Percentiles rank a stretch among this genome's conserved stretches.
These are phyloP conservation scores for Gambusia yucatana DNA, from an alignment of 2,797 vertebrate genomes.

Conservation along the genomic window DNA sequence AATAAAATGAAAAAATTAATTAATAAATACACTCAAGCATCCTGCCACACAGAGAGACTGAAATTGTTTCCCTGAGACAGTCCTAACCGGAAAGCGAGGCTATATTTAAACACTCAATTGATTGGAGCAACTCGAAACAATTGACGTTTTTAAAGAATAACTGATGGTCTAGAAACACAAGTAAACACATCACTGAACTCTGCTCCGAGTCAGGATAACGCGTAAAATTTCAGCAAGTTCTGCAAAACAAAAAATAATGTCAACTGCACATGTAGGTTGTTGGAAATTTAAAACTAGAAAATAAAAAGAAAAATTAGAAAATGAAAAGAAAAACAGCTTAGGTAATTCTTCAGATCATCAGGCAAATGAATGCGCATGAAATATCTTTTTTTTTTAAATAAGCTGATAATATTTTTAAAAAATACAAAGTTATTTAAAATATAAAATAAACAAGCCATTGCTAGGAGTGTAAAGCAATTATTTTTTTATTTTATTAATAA, in stretches of 20 bases:
- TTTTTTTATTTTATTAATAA: not conserved
- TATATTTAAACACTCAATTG: constrained; percentile 50
- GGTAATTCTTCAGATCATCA: not conserved
- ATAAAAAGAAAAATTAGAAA: not conserved
- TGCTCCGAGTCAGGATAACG: not conserved
- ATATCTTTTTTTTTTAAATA: not conserved
- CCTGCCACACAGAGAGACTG: constrained; percentile 20
- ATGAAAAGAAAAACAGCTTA: not conserved
- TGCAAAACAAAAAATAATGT: not conserved
- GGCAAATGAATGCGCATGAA: not conserved
- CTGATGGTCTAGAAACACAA: constrained; percentile 17
- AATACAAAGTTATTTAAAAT: not conserved
- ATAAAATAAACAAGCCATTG: not conserved
- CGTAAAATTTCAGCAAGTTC: not conserved
- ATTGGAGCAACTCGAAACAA: constrained; percentile 43
- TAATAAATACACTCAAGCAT: not conserved
- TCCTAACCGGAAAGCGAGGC: constrained; percentile 36
- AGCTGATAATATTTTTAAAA: not conserved
- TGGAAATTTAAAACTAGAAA: not conserved
- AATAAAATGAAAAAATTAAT: not conserved
- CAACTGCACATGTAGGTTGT: too few relatives aligned
- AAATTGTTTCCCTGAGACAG: constrained; percentile 34
- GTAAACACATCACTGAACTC: constrained; percentile 10
- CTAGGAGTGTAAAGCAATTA: not conserved
- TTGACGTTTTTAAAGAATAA: constrained; percentile 23